These are phyloP conservation scores for Ellobium chinense DNA, from an alignment of 2,888 invertebrate species.

Conservation along the genomic window DNA sequence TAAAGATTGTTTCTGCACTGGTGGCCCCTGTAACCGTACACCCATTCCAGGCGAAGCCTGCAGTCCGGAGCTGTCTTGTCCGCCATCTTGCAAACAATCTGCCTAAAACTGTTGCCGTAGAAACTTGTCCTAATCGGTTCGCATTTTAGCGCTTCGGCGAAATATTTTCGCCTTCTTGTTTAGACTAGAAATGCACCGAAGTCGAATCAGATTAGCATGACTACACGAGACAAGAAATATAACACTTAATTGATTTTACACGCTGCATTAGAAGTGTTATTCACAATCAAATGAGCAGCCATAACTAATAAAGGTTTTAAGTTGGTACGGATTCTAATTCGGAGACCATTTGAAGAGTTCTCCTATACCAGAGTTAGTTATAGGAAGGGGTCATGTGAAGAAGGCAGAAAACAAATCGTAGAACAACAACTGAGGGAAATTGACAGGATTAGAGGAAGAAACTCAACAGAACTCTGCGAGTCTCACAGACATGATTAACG, in stretches of 20 bases:
- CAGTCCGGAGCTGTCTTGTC: constrained; percentile 75
- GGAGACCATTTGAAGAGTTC: not conserved
- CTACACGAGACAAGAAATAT: too few relatives aligned
- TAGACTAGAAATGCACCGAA: not conserved
- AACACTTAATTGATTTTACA: too few relatives aligned
- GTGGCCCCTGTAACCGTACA: constrained; percentile 80
- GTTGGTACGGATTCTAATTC: too few relatives aligned
- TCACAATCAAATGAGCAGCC: too few relatives aligned
- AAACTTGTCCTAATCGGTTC: constrained; percentile 49
- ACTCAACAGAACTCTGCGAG: not conserved
- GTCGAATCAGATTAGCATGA: too few relatives aligned
- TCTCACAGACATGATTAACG: constrained; percentile 8
- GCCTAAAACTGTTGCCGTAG: constrained; percentile 48
- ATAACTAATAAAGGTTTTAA: too few relatives aligned
- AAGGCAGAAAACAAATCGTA: not conserved
- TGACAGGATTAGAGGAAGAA: not conserved
- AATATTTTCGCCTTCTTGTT: not conserved
- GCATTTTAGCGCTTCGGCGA: constrained; percentile 30
- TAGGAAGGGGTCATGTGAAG: constrained; percentile 28
- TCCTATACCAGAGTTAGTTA: not conserved
- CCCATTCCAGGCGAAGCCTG: constrained; percentile 79
- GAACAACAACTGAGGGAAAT: not conserved
- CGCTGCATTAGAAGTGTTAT: too few relatives aligned
- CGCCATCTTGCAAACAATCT: constrained; percentile 57
- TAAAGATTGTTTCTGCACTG: constrained; percentile 79